Percentiles rank a stretch among this genome's conserved stretches.
These are phyloP conservation scores for human DNA, from an alignment of 2,113 vertebrate species.

Conservation along the genomic window DNA sequence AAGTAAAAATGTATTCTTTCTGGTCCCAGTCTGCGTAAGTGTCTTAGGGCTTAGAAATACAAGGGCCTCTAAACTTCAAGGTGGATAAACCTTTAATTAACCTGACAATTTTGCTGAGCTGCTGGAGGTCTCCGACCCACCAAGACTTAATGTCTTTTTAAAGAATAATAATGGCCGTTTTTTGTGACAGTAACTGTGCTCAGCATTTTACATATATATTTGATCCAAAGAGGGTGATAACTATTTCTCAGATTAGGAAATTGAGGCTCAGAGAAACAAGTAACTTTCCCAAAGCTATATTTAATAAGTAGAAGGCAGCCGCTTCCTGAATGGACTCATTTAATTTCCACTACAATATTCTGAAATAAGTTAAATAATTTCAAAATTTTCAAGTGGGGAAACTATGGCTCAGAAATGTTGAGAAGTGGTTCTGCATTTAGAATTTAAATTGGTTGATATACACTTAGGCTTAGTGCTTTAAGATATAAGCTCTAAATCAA, in stretches of 20 bases:
- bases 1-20: constrained; percentile 51
- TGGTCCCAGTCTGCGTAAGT: neutral
- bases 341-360: neutral
- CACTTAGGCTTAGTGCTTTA: neutral
- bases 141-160: neutral
- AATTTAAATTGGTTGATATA: neutral
- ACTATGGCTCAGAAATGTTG: neutral
- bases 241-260: neutral
- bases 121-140: neutral
- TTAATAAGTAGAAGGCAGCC: neutral
- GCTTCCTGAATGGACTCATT: neutral
- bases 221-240: neutral
- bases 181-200: neutral
- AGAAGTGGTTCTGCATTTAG: neutral
- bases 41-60: neutral
- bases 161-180: neutral
- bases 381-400: constrained; percentile 7
- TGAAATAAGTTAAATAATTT: constrained; percentile 30
- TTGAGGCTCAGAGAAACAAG: neutral
- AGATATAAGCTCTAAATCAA: constrained; percentile 17
- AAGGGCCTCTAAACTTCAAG: constrained; percentile 19
- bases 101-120: neutral
- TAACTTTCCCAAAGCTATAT: neutral
- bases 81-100: neutral
- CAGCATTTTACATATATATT: neutral